Evolutionary conservation across 2,113 vertebrate species (phyloP), one percentile per base, ranked within the genome.

Genomic region (Phyllostomus discolor): DNA sequence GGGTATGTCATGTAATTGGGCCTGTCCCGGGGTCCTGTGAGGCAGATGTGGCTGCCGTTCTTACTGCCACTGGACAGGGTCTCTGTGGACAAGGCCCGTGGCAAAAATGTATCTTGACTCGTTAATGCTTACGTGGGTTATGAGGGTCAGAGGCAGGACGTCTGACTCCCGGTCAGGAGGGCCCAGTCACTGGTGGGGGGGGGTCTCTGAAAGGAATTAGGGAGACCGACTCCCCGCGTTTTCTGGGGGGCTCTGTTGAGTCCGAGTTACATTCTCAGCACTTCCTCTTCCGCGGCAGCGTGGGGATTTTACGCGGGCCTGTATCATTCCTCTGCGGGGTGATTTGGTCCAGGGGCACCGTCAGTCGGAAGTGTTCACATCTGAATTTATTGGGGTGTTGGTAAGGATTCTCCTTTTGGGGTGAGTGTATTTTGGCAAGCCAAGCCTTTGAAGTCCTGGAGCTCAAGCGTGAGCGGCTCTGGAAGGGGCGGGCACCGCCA

Each of bases 311-410:
- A 41, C 11, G 0, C 20, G 72, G 48, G n/a, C 33, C 67, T 12
- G 0, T 0, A 2, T 14, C 9, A 26, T 31, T 59, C 50, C 14
- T 84, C 3, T 8, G 0, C 41, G 10, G 10, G 31, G 31, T 66
- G 62, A 26, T n/a, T 16, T 64, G 46, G 11, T 24, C 81, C 10
- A 35, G 69, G 73, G 72, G n/a, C 43, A 12, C 7, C 0, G 26
- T 59, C 35, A 14, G 0, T 16, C 15, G 1, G 35, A 64, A 62
- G 16, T 67, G n/a, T 28, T 76, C 24, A 2, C 26, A 9, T 43
- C 14, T 75, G 54, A 38, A 22, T 69, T 59, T 86, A 43, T 19
- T 31, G 31, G 88, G 59, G 17, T 5, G 28, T 86, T 73, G 75
- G 69, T n/a, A 66, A 41, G 52, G 78, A 52, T 38, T 59, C 15